Conservation (phyloP, 2,888 invertebrate species). For the Drosophila greeni region DNA sequence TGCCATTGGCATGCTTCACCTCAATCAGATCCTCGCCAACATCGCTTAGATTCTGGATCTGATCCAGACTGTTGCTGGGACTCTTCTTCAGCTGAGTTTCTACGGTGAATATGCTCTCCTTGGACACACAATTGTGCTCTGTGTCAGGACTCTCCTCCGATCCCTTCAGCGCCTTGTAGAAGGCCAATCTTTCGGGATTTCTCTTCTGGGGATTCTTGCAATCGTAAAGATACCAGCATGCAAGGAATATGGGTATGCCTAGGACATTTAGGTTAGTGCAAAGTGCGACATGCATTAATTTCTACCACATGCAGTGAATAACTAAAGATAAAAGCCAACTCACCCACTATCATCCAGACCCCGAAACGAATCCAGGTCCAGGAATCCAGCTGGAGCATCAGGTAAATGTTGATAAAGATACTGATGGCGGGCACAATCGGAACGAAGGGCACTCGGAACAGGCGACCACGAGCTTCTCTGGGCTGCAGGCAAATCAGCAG, state of each 20-base stretch:
- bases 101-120: conserved; percentile 44
- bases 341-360: conserved; percentile 90
- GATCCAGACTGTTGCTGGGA: conserved; percentile 68
- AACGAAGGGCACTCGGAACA: conserved; percentile 87
- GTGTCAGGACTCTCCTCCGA: conserved; percentile 29
- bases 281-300: conserved; percentile 61
- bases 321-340: conserved; percentile 64
- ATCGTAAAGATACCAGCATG: conserved; percentile 74
- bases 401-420: conserved; percentile 89
- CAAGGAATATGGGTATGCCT: conserved; percentile 76
- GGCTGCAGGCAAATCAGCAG: conserved; percentile 76
- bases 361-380: conserved; percentile 91
- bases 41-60: conserved; percentile 73
- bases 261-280: conserved; percentile 39
- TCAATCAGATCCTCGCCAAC: conserved; percentile 69
- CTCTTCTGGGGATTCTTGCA: conserved; percentile 62
- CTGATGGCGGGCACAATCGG: conserved; percentile 90
- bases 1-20: conserved; percentile 73
- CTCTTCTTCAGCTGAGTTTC: conserved; percentile 48
- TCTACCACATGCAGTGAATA: conserved; percentile 43
- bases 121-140: conserved; percentile 44
- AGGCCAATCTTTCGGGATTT: conserved; percentile 64
- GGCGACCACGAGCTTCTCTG: conserved; percentile 62
- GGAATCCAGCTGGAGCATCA: conserved; percentile 88
- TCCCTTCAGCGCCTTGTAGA: conserved; percentile 51